These are phyloP conservation scores for Heloderma charlesbogerti DNA, from an alignment of 2,113 vertebrate genomes.

Conservation along the genomic window DNA sequence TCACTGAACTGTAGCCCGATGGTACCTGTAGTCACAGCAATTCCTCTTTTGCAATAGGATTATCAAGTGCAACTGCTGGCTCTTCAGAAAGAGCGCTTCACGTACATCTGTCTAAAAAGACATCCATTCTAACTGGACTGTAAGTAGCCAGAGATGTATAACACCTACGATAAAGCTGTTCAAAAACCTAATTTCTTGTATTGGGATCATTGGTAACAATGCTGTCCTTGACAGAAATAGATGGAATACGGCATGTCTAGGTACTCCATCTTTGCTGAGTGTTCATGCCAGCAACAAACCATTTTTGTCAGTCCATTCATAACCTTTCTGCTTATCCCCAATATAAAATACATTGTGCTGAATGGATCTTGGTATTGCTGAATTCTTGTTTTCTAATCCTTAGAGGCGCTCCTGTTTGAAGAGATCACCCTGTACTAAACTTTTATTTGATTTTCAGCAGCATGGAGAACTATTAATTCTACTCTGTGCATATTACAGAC, in stretches of 20 bases:
- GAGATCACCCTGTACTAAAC: conserved; percentile 43
- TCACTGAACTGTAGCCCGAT: neutral
- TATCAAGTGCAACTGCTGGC: conserved; percentile 41
- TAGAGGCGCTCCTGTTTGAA: conserved; percentile 24
- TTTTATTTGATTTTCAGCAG: conserved; percentile 21
- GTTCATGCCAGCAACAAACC: conserved; percentile 57
- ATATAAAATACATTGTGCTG: conserved; percentile 45
- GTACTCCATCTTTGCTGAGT: conserved; percentile 61
- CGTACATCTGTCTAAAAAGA: conserved; percentile 53
- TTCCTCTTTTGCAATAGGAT: conserved; percentile 39
- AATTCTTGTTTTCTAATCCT: conserved; percentile 36
- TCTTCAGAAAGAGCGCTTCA: conserved; percentile 64
- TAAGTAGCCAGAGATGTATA: conserved; percentile 68
- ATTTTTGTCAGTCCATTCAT: conserved; percentile 74
- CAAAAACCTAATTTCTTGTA: conserved; percentile 68
- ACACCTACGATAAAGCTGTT: conserved; percentile 60
- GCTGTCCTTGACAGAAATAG: conserved; percentile 67
- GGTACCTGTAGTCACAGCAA: conserved; percentile 55
- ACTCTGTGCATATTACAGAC: neutral
- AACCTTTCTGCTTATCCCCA: conserved; percentile 64
- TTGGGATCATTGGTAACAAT: conserved; percentile 59
- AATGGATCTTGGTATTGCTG: conserved; percentile 11
- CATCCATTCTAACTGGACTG: conserved; percentile 57
- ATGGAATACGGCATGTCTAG: conserved; percentile 53
- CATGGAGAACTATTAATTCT: neutral